Percentiles rank a stretch among this genome's conserved stretches.
phyloP scores from a whole-genome alignment of 2,797 vertebrate species.

The Discoglossus pictus region DNA sequence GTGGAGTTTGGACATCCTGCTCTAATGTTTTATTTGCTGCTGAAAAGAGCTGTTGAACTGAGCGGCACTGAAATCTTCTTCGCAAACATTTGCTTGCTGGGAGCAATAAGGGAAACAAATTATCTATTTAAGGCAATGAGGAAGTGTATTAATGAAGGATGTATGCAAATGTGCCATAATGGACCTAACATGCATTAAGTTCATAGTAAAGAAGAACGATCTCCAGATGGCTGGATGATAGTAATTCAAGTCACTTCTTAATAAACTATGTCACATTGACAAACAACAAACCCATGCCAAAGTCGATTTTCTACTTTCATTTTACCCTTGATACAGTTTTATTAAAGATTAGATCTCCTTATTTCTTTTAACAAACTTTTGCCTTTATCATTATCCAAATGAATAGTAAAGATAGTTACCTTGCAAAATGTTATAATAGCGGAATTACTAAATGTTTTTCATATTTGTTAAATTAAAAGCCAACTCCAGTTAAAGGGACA shows the following conservation, averaged over 20 bases:
- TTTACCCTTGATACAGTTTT: slow-evolving; percentile 34
- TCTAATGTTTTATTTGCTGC: slow-evolving; percentile 36
- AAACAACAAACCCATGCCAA: slow-evolving; percentile 7
- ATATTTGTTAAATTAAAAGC: too few relatives aligned
- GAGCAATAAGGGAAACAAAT: slow-evolving; percentile 53
- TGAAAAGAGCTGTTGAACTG: slow-evolving; percentile 16
- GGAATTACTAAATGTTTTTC: too few relatives aligned
- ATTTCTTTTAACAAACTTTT: too few relatives aligned
- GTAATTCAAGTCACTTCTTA: slow-evolving; percentile 60
- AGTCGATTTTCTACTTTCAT: slow-evolving; percentile 24
- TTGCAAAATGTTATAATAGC: too few relatives aligned
- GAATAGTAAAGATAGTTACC: too few relatives aligned
- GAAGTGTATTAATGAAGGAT: slow-evolving; percentile 64
- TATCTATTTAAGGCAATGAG: slow-evolving; percentile 68
- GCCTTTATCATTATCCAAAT: too few relatives aligned
- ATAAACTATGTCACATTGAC: slow-evolving; percentile 16
- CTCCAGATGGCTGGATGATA: slow-evolving; percentile 68
- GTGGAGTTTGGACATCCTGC: slow-evolving; percentile 37
- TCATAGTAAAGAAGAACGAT: slow-evolving; percentile 60
- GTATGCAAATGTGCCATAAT: slow-evolving; percentile 68
- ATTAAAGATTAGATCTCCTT: too few relatives aligned
- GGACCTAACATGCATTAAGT: slow-evolving; percentile 60
- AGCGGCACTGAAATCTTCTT: slow-evolving; percentile 38
- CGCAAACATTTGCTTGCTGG: slow-evolving; percentile 54
- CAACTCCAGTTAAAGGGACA: too few relatives aligned